A percentile compares a stretch with the other conserved stretches of the same genome.
Evolutionary conservation across 2,797 vertebrate genomes (phyloP).

Genomic region (Enteromius unitaeniatus): DNA sequence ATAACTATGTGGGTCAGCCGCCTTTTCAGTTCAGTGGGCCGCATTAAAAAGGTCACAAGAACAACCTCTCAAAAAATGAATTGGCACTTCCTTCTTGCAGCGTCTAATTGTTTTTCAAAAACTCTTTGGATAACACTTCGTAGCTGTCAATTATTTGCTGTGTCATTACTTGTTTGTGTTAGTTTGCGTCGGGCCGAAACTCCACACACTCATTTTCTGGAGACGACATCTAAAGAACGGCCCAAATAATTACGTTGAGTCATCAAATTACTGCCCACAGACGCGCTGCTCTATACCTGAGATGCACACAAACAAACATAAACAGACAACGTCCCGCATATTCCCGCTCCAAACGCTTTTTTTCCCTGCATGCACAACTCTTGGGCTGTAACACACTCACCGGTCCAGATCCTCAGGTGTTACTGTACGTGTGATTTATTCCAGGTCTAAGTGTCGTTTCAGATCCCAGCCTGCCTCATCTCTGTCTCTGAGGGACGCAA

Average conservation of each 20-base stretch:
- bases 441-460: slow-evolving; percentile 72
- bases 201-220: slow-evolving; percentile 44
- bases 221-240: slow-evolving; percentile 61
- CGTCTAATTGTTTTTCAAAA: neutral
- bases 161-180: slow-evolving; percentile 56
- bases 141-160: slow-evolving; percentile 55
- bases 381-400: slow-evolving; percentile 53
- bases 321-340: slow-evolving; percentile 41
- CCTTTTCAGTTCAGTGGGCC: slow-evolving; percentile 14
- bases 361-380: slow-evolving; percentile 38
- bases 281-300: slow-evolving; percentile 62
- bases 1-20: slow-evolving; percentile 8
- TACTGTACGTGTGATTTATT: slow-evolving; percentile 63
- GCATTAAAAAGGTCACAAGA: neutral
- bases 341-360: slow-evolving; percentile 44
- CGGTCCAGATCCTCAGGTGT: slow-evolving; percentile 67
- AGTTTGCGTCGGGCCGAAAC: slow-evolving; percentile 36
- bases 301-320: slow-evolving; percentile 38
- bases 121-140: neutral
- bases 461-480: slow-evolving; percentile 53
- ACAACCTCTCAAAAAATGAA: neutral
- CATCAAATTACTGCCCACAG: slow-evolving; percentile 63
- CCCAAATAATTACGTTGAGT: slow-evolving; percentile 68
- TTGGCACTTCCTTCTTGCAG: neutral
- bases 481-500: slow-evolving; percentile 44